Evolutionary conservation across 2,113 vertebrate species (phyloP).

Genomic region (Martes martes): DNA sequence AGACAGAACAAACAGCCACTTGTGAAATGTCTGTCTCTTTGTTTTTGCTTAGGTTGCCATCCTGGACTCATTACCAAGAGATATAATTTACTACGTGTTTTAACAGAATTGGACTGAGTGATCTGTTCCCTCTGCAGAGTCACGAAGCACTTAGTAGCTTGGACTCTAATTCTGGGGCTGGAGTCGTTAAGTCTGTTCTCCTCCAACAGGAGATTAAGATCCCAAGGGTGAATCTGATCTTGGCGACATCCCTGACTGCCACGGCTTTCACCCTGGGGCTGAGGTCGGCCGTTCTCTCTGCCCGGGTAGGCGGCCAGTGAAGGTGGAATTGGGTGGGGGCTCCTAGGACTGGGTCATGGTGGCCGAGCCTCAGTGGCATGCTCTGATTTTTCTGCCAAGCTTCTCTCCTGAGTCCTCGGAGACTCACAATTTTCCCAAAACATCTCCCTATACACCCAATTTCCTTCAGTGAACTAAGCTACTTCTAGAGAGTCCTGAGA

Average conservation of each 20-base stretch:
- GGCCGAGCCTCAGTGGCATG: fast-evolving
- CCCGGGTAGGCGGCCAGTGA: no score
- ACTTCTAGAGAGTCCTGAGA: not conserved
- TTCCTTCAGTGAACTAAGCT: not conserved
- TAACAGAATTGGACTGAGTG: not conserved
- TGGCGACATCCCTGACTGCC: not conserved
- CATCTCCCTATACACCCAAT: not conserved
- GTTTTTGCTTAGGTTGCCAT: not conserved
- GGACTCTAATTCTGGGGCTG: not conserved
- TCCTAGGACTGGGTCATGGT: fast-evolving
- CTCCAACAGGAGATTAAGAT: not conserved
- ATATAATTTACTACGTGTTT: not conserved
- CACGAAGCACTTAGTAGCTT: not conserved
- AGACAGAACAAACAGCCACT: not conserved
- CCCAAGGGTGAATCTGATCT: not conserved
- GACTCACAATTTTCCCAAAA: not conserved
- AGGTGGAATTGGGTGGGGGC: no score
- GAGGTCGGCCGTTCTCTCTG: not conserved
- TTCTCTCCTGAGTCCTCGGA: not conserved
- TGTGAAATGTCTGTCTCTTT: not conserved
- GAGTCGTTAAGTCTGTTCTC: conserved; percentile 44
- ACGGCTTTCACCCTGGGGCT: not conserved
- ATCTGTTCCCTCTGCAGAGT: not conserved
- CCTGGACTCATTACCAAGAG: not conserved
- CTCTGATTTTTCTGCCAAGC: not conserved